Conservation (phyloP, 2,888 invertebrate species). For the Esperia sulphurella region DNA sequence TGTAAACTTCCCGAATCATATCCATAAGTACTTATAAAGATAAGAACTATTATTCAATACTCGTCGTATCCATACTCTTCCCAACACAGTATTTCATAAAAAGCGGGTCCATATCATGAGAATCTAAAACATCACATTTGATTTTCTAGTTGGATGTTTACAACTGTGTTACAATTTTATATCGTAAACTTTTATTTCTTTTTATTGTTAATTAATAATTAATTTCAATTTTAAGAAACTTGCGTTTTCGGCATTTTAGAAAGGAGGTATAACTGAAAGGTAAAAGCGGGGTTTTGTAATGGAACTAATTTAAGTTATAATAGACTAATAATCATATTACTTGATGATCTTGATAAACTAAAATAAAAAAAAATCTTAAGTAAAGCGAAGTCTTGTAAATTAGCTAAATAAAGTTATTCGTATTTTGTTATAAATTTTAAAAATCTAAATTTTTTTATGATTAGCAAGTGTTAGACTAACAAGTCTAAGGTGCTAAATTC, state of each 20-base stretch:
- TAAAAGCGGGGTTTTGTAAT: background rate
- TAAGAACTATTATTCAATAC: too few relatives aligned
- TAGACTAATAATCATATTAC: background rate
- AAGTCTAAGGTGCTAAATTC: too few relatives aligned
- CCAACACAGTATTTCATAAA: slow-evolving; percentile 11
- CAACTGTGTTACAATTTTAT: slow-evolving; percentile 72
- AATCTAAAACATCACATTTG: slow-evolving; percentile 59
- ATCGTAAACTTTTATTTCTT: slow-evolving; percentile 63
- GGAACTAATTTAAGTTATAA: background rate
- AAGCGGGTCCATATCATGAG: slow-evolving; percentile 45
- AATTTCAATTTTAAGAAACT: slow-evolving; percentile 38
- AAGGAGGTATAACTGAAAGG: background rate
- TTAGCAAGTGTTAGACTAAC: too few relatives aligned
- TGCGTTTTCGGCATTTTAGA: background rate
- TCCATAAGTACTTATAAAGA: too few relatives aligned
- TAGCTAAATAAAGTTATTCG: background rate
- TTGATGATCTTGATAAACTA: background rate
- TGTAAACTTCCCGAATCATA: too few relatives aligned
- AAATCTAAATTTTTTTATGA: too few relatives aligned
- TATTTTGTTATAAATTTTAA: too few relatives aligned
- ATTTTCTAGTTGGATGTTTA: slow-evolving; percentile 70
- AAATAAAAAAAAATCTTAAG: background rate
- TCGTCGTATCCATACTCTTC: slow-evolving; percentile 33
- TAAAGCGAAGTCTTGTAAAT: background rate
- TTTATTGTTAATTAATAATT: slow-evolving; percentile 56